Conservation (phyloP, 2,888 invertebrate species). For the Dyspetes luteomarginatus region DNA sequence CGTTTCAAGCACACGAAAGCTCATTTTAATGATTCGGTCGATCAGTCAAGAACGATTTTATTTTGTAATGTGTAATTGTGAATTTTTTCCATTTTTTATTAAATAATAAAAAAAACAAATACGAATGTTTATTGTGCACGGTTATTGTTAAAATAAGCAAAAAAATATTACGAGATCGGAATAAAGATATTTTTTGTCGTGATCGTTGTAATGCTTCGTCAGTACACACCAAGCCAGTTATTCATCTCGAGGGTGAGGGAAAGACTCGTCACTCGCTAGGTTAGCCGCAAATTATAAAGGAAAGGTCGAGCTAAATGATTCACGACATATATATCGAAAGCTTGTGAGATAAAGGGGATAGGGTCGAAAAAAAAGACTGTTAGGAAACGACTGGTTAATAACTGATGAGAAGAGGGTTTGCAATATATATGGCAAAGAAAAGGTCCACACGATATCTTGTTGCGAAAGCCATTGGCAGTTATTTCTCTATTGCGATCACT, state of each 20-base stretch:
- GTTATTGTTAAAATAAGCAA: background rate
- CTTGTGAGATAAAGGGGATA: slow-evolving; percentile 11
- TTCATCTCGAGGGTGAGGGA: background rate
- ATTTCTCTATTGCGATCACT: slow-evolving; percentile 1
- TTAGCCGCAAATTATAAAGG: slow-evolving; percentile 60
- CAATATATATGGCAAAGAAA: slow-evolving; percentile 11
- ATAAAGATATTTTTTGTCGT: background rate
- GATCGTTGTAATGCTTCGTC: background rate
- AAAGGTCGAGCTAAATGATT: slow-evolving; percentile 59
- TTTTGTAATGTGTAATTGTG: too few relatives aligned
- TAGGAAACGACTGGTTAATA: slow-evolving; percentile 58
- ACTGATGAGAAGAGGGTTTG: slow-evolving; percentile 31
- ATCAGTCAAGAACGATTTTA: too few relatives aligned
- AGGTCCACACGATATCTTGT: slow-evolving; percentile 22
- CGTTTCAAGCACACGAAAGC: too few relatives aligned
- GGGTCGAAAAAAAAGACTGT: slow-evolving; percentile 29
- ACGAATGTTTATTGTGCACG: too few relatives aligned
- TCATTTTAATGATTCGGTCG: too few relatives aligned
- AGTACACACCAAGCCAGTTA: slow-evolving; percentile 7
- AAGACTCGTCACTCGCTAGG: slow-evolving; percentile 28
- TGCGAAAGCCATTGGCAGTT: slow-evolving; percentile 23
- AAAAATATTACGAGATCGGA: background rate
- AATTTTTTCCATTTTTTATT: too few relatives aligned
- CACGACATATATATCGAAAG: slow-evolving; percentile 46
- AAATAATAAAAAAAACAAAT: too few relatives aligned